These are phyloP conservation scores for Scyliorhinus canicula DNA, from an alignment of 2,797 vertebrate species.

Conservation along the genomic window DNA sequence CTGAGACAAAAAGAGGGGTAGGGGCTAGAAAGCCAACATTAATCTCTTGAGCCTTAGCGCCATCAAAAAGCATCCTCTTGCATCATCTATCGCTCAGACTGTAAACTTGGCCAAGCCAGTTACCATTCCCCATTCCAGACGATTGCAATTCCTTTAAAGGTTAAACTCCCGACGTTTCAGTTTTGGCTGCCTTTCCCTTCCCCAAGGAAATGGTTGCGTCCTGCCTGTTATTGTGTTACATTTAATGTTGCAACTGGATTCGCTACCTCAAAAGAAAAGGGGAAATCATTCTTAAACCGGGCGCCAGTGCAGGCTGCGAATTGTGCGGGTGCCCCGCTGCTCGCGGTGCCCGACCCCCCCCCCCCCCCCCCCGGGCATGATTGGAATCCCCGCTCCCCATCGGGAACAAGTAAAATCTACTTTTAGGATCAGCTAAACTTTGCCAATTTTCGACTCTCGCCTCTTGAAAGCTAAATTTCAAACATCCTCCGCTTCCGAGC, in stretches of 20 bases:
- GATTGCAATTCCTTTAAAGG: not conserved
- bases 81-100: too few relatives aligned
- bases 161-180: not conserved
- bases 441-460: not conserved
- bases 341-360: too few relatives aligned
- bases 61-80: not conserved
- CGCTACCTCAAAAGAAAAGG: not conserved
- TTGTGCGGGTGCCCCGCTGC: not conserved
- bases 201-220: not conserved
- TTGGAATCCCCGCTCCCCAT: not conserved
- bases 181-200: not conserved
- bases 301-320: too few relatives aligned
- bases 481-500: not conserved
- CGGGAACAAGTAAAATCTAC: too few relatives aligned
- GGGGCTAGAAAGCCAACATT: not conserved
- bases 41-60: not conserved
- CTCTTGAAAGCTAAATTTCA: too few relatives aligned
- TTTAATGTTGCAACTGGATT: slow-evolving; percentile 15
- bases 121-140: not conserved
- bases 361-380: too few relatives aligned
- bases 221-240: slow-evolving; percentile 22
- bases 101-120: fast-evolving
- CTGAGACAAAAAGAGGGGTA: not conserved
- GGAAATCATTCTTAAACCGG: not conserved
- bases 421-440: not conserved